Evolutionary conservation across 2,113 vertebrate genomes (phyloP), one percentile per base, ranked within the genome.

Genomic region (Acrocephalus arundinaceus): DNA sequence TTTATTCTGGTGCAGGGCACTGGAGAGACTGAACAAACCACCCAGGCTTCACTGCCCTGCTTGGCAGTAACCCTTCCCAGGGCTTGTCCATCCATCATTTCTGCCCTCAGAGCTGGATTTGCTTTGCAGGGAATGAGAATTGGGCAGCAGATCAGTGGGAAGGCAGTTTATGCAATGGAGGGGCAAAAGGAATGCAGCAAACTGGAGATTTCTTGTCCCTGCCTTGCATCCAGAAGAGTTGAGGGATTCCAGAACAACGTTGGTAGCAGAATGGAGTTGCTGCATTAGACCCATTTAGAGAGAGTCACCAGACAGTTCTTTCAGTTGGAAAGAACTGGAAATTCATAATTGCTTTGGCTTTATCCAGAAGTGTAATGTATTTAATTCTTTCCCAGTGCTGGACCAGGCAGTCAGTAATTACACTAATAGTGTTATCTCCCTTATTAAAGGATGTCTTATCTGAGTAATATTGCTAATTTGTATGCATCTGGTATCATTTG

Each of bases 41-140:
- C 23, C 39, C 20, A 12, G 13, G 13, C 12, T 3, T 48, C 0
- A 0, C 49, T 61, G 48, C 46, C 54, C 27, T 16, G 5, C 7
- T 76, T n/a, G 33, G n/a, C 35, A 31, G 65, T 30, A 71, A 27
- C 5, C 13, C 70, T 43, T 61, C 62, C 30, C 21, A 39, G 61
- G 3, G 27, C 33, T 74, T 39, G 18, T 19, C 68, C 58, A 6
- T n/a, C 20, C 41, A 16, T 46, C 20, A 10, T 6, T 58, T 8
- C 6, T 55, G 48, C 52, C 54, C 31, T 8, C 30, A 51, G 58
- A 61, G 19, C 58, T 76, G 15, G 48, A 30, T 24, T 65, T 63
- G 23, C 24, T n/a, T 28, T 65, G 71, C 46, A 49, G 20, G 11
- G 35, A 35, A 30, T 48, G 43, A 46, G 23, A 28, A 25, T 27